These are phyloP conservation scores for Malachius bipustulatus DNA, from an alignment of 2,888 invertebrate species.

Conservation along the genomic window DNA sequence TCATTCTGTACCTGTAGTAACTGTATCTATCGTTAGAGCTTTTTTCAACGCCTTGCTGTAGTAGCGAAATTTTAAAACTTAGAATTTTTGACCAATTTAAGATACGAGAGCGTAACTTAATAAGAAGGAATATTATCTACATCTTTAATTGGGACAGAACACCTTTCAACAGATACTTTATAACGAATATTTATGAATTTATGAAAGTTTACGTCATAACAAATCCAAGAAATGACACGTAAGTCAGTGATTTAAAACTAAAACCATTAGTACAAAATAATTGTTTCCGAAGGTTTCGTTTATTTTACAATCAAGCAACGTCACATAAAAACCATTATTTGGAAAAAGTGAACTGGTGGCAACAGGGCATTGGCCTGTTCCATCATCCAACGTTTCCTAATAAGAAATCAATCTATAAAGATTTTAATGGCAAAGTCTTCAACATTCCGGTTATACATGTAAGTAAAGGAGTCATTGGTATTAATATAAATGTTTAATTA, in stretches of 20 bases:
- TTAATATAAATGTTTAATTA: conserved; percentile 7
- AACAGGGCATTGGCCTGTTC: conserved; percentile 46
- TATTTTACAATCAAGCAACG: conserved; percentile 61
- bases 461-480: conserved; percentile 25
- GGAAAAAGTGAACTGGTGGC: conserved; percentile 63
- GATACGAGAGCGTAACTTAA: conserved; percentile 42
- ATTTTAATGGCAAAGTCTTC: conserved; percentile 53
- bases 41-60: no score
- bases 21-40: no score
- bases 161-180: conserved; percentile 40
- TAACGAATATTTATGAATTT: conserved; percentile 43
- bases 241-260: conserved; percentile 29
- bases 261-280: no score
- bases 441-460: conserved; percentile 63
- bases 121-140: conserved; percentile 50
- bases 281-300: conserved; percentile 55
- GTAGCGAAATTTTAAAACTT: no score
- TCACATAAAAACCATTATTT: conserved; percentile 47
- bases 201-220: conserved; percentile 53
- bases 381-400: conserved; percentile 51
- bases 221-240: conserved; percentile 48
- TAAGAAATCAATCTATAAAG: conserved; percentile 43
- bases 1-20: no score
- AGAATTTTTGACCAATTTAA: no score
- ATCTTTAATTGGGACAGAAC: conserved; percentile 57